Evolutionary conservation across 1,140 invertebrate species (phyloP), one percentile per base, ranked within the genome.

Genomic region (Drosophila punjabiensis): DNA sequence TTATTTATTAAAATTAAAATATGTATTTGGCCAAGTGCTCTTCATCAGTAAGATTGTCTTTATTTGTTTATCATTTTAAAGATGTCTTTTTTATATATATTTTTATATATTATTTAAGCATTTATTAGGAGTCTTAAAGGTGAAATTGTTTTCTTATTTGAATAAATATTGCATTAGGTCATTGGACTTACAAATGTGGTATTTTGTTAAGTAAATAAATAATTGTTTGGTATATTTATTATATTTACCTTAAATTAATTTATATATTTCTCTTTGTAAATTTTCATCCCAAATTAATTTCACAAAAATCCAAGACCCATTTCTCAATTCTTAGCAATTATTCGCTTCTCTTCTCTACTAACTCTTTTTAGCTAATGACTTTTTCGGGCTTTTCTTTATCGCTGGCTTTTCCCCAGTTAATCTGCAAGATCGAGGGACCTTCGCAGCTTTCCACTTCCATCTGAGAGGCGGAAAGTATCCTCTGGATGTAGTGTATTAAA

Each of bases 1-100:
- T 89, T 90, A 76, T 89, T 89, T 89, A 89, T 89, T 79, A 85
- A 90, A 90, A 89, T 89, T 88, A 89, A 90, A 89, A 89, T 90
- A 65, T 70, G 88, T 81, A 84, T 74, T 43, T 50, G 18, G 9
- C 45, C 48, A 37, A 65, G 35, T 20, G 43, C 18, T 24, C 33
- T 66, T 50, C 47, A 43, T 69, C 37, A 20, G 13, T n/a, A 3
- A 11, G 37, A 24, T 52, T 69, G 37, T 14, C 30, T 35, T 69
- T 71, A 73, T 60, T 71, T 71, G 43, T 52, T 73, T 70, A 39
- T 69, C 37, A 45, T 69, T 39, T 64, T 28, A 18, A 58, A 30
- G 6, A 16, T 52, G 18, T 18, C 18, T 24, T 28, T 24, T 35
- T 24, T 18, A n/a, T 4, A 33, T 2, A 37, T 52, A 28, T 11